Evolutionary conservation across 2,113 vertebrate species (phyloP), one percentile per base, ranked within the genome.

Genomic region (Tiliqua scincoides): DNA sequence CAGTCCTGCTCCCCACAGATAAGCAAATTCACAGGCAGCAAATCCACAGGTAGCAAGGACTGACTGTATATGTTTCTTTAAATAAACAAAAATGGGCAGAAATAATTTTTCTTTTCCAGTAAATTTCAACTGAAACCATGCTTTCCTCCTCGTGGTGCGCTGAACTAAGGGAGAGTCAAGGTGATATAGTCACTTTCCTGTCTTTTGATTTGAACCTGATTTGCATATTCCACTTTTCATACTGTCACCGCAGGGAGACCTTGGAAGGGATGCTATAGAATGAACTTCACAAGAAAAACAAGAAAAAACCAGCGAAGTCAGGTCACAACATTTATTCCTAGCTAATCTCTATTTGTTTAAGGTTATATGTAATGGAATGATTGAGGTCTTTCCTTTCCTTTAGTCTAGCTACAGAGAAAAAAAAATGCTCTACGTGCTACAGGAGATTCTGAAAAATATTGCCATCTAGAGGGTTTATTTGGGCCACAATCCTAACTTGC

Each of bases 171-270:
- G 63, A 35, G 7, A 61, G 23, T 65, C 6, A 77, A 74, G 63
- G 9, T 77, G 10, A 87, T 84, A 43, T 1, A 80, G 14, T 62
- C 57, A 23, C 23, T 83, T 88, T 30, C 79, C 18, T 84, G 52
- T 6, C 17, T 87, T 70, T 80, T 89, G 10, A 6, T 48, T n/a
- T 78, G 48, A 89, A 84, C 43, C 20, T 43, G 76, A 74, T 78
- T 27, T 61, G 20, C 59, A 11, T 43, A 18, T 59, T 27, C 9
- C 84, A 54, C 10, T 71, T 73, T 91, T 89, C 30, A 0, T 52
- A n/a, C 0, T n/a, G 23, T 35, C 4, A 18, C 3, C 32, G 63
- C 35, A 59, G 2, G 59, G 17, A 20, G 54, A 74, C 10, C 2
- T 1, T 89, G 43, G 37, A 91, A 90, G 10, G 78, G 1, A 88